These are phyloP conservation scores for Octopus bimaculoides DNA, from an alignment of 1,140 invertebrate species.

Conservation along the genomic window DNA sequence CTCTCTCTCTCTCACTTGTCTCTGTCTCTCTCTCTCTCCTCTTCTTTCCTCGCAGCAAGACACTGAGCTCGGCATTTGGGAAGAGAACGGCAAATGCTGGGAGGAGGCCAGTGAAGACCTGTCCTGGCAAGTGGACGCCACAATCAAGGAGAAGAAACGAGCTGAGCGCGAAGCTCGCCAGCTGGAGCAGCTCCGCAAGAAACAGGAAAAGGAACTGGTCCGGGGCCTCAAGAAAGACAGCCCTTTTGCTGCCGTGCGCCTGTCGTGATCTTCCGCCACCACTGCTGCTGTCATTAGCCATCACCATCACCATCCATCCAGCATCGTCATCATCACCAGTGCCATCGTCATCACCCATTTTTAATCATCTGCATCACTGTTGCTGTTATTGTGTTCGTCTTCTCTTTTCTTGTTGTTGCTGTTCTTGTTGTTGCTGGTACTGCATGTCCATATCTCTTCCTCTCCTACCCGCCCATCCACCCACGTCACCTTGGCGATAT, in stretches of 20 bases:
- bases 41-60: slow-evolving; percentile 23
- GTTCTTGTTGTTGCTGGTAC: too few species aligned
- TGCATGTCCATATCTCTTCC: too few species aligned
- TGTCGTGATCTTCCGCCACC: slow-evolving; percentile 4
- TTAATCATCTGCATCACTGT: too few species aligned
- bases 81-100: slow-evolving; percentile 39
- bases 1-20: not conserved
- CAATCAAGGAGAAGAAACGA: slow-evolving; percentile 39
- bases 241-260: slow-evolving; percentile 11
- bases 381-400: too few species aligned
- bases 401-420: too few species aligned
- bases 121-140: slow-evolving; percentile 41
- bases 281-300: not conserved
- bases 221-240: slow-evolving; percentile 29
- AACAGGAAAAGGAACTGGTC: slow-evolving; percentile 35
- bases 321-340: too few species aligned
- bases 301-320: not conserved
- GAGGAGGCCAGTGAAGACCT: slow-evolving; percentile 36
- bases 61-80: slow-evolving; percentile 41
- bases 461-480: too few species aligned
- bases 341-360: too few species aligned
- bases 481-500: too few species aligned
- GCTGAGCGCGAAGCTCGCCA: slow-evolving; percentile 32
- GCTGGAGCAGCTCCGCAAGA: slow-evolving; percentile 36
- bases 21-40: slow-evolving; percentile 1